phyloP scores from a whole-genome alignment of 2,888 invertebrate species.

The Catocala fraxini region DNA sequence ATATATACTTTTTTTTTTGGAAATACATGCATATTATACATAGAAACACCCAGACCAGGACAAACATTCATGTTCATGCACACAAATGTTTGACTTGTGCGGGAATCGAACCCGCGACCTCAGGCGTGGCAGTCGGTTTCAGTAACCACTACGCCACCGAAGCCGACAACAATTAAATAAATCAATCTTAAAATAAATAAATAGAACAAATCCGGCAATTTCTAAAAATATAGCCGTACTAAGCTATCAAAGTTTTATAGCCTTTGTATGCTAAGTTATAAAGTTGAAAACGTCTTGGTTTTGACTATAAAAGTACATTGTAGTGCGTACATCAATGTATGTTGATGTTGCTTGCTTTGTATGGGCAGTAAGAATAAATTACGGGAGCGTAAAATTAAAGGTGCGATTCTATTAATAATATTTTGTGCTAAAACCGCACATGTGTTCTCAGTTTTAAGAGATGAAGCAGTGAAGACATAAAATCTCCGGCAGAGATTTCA shows the following conservation, averaged over 20 bases:
- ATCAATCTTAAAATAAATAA: no score
- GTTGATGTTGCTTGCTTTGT: conserved; percentile 10
- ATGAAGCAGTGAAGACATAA: no score
- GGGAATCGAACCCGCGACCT: no score
- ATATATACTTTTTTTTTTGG: no score
- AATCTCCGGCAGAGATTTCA: no score
- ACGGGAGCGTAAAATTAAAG: background rate
- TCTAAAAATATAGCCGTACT: conserved; percentile 9
- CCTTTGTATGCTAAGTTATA: conserved; percentile 35
- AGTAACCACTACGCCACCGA: no score
- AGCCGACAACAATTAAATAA: no score
- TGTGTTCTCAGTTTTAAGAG: background rate
- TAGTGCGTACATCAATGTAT: conserved; percentile 10
- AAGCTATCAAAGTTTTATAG: conserved; percentile 41
- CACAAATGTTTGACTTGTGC: no score
- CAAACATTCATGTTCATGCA: no score
- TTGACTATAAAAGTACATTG: conserved; percentile 21
- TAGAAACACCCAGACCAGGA: no score
- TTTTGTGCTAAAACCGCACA: background rate
- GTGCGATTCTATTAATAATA: background rate
- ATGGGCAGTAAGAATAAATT: background rate
- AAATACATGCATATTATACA: no score
- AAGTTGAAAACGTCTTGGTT: conserved; percentile 19
- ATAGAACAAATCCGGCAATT: background rate
- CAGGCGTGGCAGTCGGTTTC: no score